Conservation (phyloP, 1,140 invertebrate genomes). For the Drosophila miranda region DNA sequence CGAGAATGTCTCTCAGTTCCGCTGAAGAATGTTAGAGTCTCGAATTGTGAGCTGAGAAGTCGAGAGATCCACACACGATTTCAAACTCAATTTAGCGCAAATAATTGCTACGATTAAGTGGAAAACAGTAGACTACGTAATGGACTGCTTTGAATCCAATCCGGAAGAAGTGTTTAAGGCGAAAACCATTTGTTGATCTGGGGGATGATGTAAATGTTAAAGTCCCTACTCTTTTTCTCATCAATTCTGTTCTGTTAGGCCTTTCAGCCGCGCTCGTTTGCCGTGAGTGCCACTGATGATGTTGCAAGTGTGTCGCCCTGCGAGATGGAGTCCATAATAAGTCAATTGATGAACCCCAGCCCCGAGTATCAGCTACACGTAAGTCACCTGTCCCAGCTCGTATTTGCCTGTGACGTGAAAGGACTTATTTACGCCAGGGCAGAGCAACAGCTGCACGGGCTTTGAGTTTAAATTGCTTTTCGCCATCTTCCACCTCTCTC, state of each 20-base stretch:
- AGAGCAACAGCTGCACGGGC: slow-evolving; percentile 43
- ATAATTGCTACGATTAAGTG: slow-evolving; percentile 58
- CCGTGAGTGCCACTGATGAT: slow-evolving; percentile 63
- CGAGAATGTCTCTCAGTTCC: background rate
- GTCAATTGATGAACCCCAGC: slow-evolving; percentile 78
- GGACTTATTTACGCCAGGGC: slow-evolving; percentile 17
- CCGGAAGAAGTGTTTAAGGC: slow-evolving; percentile 1
- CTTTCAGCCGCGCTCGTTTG: slow-evolving; percentile 55
- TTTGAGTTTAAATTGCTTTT: slow-evolving; percentile 59
- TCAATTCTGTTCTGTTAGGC: slow-evolving; percentile 32
- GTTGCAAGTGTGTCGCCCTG: slow-evolving; percentile 72
- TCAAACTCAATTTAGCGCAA: slow-evolving; percentile 60
- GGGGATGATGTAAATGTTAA: slow-evolving; percentile 13
- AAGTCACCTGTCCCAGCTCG: slow-evolving; percentile 52
- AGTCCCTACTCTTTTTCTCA: background rate
- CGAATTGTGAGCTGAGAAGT: slow-evolving; percentile 13
- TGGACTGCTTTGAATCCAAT: background rate
- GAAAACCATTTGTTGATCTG: slow-evolving; percentile 11
- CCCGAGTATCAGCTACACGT: slow-evolving; percentile 80
- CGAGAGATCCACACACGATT: slow-evolving; percentile 53
- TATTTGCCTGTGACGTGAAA: slow-evolving; percentile 29
- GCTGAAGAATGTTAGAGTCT: too few relatives aligned
- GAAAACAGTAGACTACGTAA: slow-evolving; percentile 1
- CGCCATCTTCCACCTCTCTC: background rate
- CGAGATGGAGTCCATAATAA: slow-evolving; percentile 79